Conservation (phyloP, 2,797 vertebrate species). For the Danionella dracula region DNA sequence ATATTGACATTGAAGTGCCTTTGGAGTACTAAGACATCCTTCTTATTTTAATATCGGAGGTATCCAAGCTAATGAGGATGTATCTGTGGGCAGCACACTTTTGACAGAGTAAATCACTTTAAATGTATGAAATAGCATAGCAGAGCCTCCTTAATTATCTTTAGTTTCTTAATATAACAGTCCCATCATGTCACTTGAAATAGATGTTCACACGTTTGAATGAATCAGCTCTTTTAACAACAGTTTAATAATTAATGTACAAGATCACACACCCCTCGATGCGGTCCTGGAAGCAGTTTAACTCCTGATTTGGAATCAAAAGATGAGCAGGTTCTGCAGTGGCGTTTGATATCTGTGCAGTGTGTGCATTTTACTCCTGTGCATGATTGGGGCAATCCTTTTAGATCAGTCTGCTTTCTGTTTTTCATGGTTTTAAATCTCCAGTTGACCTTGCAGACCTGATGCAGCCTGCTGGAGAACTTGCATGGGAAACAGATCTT, state of each 20-base stretch:
- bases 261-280: not conserved
- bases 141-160: too few relatives aligned
- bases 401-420: constrained; percentile 38
- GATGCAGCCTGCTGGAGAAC: constrained; percentile 50
- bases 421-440: constrained; percentile 25
- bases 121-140: too few relatives aligned
- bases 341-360: constrained; percentile 41
- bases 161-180: too few relatives aligned
- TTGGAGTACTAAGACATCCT: too few relatives aligned
- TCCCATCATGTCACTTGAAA: too few relatives aligned
- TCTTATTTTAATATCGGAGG: too few relatives aligned
- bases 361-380: constrained; percentile 50
- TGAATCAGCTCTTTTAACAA: too few relatives aligned
- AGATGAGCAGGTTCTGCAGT: constrained; percentile 39
- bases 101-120: too few relatives aligned
- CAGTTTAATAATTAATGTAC: not conserved
- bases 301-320: constrained; percentile 41
- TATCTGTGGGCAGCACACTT: too few relatives aligned
- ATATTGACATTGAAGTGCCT: too few relatives aligned
- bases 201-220: too few relatives aligned
- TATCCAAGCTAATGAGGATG: too few relatives aligned
- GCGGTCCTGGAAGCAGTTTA: not conserved
- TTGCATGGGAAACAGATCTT: constrained; percentile 67
- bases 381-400: constrained; percentile 29
- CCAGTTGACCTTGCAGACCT: constrained; percentile 56